These are phyloP conservation scores for Eulemur rubriventer DNA, from an alignment of 2,797 vertebrate genomes.

Conservation along the genomic window DNA sequence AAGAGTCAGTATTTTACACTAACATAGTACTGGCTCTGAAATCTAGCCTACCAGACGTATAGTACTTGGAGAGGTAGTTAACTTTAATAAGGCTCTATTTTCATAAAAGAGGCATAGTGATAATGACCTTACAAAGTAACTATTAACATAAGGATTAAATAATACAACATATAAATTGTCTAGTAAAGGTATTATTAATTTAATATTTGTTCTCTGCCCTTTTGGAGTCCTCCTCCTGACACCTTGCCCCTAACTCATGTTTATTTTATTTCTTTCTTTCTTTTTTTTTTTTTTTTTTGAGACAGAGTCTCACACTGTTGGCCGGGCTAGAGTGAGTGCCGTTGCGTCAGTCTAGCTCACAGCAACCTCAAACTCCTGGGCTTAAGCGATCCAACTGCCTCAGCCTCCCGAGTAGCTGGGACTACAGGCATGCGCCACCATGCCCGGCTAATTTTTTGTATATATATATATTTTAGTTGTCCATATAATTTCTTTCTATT, in stretches of 20 bases:
- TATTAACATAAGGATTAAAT: background rate
- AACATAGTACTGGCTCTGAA: background rate
- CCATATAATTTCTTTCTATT: too few relatives aligned
- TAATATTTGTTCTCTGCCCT: background rate
- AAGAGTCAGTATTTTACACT: background rate
- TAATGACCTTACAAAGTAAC: background rate
- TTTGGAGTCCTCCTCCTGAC: background rate
- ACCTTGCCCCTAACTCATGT: background rate
- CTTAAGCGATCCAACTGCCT: too few relatives aligned
- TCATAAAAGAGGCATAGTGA: background rate
- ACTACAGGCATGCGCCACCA: too few relatives aligned
- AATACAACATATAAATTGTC: background rate
- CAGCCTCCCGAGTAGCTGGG: too few relatives aligned
- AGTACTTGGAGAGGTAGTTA: background rate
- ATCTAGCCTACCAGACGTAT: background rate
- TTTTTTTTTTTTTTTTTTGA: too few relatives aligned
- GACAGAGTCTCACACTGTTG: too few relatives aligned
- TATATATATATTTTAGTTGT: too few relatives aligned
- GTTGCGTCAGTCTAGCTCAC: too few relatives aligned
- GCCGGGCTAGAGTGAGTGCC: too few relatives aligned
- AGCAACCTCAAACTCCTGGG: too few relatives aligned
- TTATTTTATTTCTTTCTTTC: conserved; percentile 34
- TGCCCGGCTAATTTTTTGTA: too few relatives aligned
- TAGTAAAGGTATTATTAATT: background rate
- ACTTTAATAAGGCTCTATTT: background rate